These are phyloP conservation scores for Nomada lathburiana DNA, from an alignment of 2,888 invertebrate species.

Conservation along the genomic window DNA sequence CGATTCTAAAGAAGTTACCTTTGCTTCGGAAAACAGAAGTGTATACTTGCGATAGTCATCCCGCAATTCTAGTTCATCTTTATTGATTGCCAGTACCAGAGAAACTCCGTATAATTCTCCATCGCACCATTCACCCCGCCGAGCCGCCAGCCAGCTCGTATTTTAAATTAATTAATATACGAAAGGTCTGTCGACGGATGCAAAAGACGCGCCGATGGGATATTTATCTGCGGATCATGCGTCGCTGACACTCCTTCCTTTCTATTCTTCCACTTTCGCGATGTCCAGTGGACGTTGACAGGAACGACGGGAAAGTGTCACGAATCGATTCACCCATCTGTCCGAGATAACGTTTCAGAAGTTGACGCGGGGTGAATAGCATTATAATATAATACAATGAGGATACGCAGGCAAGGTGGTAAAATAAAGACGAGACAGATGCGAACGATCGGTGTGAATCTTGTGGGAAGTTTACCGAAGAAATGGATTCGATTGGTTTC, in stretches of 20 bases:
- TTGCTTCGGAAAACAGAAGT: background rate
- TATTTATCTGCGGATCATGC: conserved; percentile 30
- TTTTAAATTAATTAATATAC: background rate
- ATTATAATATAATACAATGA: too few relatives aligned
- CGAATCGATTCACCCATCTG: conserved; percentile 28
- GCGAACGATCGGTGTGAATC: conserved; percentile 2
- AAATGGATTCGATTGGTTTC: background rate
- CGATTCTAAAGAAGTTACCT: background rate
- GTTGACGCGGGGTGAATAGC: background rate
- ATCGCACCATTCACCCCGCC: background rate
- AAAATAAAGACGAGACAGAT: background rate
- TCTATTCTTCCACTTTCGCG: background rate
- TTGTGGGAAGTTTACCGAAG: background rate
- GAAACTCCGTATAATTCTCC: background rate
- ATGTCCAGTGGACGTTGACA: background rate
- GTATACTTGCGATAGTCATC: background rate
- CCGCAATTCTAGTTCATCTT: background rate
- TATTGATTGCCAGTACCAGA: background rate
- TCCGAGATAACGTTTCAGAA: conserved; percentile 21
- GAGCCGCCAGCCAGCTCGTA: background rate
- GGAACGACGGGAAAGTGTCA: background rate
- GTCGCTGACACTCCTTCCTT: background rate
- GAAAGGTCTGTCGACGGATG: conserved; percentile 14
- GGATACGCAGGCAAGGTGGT: background rate
- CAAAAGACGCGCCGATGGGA: background rate